Percentiles rank a stretch among this genome's conserved stretches.
Evolutionary conservation across 1,140 invertebrate genomes (phyloP).

Genomic region (Rhizoglyphus robini): DNA sequence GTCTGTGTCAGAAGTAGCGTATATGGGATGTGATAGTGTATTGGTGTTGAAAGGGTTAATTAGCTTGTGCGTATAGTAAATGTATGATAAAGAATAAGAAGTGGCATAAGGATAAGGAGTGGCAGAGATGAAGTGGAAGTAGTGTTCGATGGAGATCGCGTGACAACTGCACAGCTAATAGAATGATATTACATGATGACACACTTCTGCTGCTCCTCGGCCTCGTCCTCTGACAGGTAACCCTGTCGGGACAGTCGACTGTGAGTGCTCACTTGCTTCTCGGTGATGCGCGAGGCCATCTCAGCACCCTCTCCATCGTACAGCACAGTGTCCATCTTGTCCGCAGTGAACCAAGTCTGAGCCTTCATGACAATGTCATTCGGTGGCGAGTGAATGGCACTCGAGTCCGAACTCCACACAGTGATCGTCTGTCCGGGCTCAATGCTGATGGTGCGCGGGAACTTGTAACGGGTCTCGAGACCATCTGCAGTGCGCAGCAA

Average conservation of each 20-base stretch:
- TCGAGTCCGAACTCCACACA: constrained; percentile 38
- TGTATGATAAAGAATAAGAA: too few relatives aligned
- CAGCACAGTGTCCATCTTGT: constrained; percentile 59
- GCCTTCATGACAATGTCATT: constrained; percentile 79
- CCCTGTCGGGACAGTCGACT: background rate
- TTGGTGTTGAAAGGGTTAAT: too few relatives aligned
- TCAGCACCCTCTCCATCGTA: constrained; percentile 56
- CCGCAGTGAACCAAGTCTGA: constrained; percentile 69
- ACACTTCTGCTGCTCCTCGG: constrained; percentile 2
- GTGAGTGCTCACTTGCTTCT: background rate
- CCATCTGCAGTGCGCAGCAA: constrained; percentile 24
- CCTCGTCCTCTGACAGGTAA: background rate
- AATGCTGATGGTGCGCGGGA: constrained; percentile 23
- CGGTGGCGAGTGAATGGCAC: constrained; percentile 60
- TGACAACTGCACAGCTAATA: too few relatives aligned
- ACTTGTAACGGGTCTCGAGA: constrained; percentile 26
- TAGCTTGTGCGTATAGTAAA: too few relatives aligned
- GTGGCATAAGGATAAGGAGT: too few relatives aligned
- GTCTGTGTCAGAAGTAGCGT: too few relatives aligned
- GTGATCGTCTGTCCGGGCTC: constrained; percentile 23
- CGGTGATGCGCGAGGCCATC: constrained; percentile 7
- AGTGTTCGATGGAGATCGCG: too few relatives aligned
- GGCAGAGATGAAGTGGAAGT: too few relatives aligned
- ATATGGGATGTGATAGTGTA: too few relatives aligned
- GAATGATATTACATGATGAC: constrained; percentile 11